Conservation (phyloP, 1,140 invertebrate species). For the Cylas formicarius region DNA sequence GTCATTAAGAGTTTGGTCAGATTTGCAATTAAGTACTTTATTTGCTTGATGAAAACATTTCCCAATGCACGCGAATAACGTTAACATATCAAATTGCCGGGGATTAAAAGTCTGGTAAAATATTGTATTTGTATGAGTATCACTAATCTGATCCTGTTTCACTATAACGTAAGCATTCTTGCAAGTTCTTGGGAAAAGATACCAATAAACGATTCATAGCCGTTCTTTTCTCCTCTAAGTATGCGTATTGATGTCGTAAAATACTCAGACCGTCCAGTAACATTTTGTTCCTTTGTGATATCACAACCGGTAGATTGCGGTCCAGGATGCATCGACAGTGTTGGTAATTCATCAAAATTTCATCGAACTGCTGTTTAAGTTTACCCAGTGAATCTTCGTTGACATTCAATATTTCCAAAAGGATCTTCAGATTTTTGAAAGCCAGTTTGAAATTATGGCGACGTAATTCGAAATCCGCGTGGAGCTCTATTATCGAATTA, state of each 20-base stretch:
- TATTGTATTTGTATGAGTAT: no score
- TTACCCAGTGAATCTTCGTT: conserved; percentile 28
- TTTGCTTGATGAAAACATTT: no score
- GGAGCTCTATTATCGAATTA: conserved; percentile 18
- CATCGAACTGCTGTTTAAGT: conserved; percentile 32
- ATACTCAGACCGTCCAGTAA: conserved; percentile 25
- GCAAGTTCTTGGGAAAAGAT: background rate
- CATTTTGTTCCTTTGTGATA: conserved; percentile 23
- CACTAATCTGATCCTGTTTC: conserved; percentile 3
- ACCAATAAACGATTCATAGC: background rate
- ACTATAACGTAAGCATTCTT: conserved; percentile 1
- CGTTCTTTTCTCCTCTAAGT: background rate
- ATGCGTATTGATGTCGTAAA: conserved; percentile 17
- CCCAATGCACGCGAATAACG: no score
- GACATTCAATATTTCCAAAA: conserved; percentile 34
- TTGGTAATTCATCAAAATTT: conserved; percentile 32
- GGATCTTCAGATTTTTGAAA: conserved; percentile 35
- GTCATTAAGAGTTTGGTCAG: no score
- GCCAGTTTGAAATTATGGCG: conserved; percentile 33
- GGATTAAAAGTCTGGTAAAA: no score
- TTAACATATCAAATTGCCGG: no score
- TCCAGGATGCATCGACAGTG: conserved; percentile 28
- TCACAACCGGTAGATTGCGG: conserved; percentile 24
- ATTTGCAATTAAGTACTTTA: no score
- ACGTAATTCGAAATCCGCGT: conserved; percentile 22